Percentiles rank a stretch among this genome's conserved stretches.
Conservation (phyloP, 2,797 vertebrate species). For the Siniperca obscura region DNA sequence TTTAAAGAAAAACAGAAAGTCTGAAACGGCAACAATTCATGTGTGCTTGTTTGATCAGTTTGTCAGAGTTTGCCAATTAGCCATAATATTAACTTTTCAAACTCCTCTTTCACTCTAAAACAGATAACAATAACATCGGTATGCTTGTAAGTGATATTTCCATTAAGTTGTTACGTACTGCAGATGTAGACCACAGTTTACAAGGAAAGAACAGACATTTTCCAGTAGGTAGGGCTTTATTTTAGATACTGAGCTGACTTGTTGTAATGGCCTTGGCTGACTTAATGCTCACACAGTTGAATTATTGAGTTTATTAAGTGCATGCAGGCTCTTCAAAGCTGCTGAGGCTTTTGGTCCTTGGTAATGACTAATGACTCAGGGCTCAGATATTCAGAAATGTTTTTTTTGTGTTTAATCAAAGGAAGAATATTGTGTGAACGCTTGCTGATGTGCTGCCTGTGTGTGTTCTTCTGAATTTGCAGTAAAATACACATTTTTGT, state of each 20-base stretch:
- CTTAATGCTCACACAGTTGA: slow-evolving; percentile 44
- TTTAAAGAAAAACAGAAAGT: too few relatives aligned
- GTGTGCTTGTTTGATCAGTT: not conserved
- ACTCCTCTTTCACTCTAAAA: not conserved
- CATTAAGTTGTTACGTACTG: not conserved
- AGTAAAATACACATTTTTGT: not conserved
- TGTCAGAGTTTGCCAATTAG: not conserved
- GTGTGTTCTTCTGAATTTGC: slow-evolving; percentile 12
- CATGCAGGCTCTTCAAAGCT: slow-evolving; percentile 33
- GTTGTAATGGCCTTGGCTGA: slow-evolving; percentile 43
- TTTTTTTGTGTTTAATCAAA: slow-evolving; percentile 34
- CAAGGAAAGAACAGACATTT: not conserved
- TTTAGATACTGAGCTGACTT: slow-evolving; percentile 38
- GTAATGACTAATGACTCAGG: slow-evolving; percentile 49
- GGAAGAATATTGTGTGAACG: slow-evolving; percentile 22
- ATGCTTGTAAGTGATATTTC: not conserved
- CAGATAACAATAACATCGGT: not conserved
- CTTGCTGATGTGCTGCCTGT: slow-evolving; percentile 26
- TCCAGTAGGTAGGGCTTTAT: slow-evolving; percentile 5
- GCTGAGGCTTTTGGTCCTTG: slow-evolving; percentile 30
- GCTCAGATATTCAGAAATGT: slow-evolving; percentile 9
- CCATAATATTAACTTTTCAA: not conserved
- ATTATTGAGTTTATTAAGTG: slow-evolving; percentile 48
- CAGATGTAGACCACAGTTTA: not conserved
- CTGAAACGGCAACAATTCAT: not conserved